Evolutionary conservation across 2,113 vertebrate genomes (phyloP).

Genomic region (Lophotis ruficrista): DNA sequence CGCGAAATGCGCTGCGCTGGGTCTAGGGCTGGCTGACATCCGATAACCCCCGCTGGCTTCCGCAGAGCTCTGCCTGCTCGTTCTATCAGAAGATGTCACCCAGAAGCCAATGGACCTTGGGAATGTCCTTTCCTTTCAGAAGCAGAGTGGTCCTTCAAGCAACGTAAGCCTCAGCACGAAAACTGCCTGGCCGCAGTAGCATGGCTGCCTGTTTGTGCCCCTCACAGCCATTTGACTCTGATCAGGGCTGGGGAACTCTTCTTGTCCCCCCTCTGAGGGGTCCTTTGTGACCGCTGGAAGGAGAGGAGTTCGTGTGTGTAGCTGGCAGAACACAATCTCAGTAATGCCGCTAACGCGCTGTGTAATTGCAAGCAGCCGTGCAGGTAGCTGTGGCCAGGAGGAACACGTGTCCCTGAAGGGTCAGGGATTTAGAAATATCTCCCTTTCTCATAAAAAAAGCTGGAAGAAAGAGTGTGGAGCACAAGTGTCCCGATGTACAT

Average conservation of each 20-base stretch:
- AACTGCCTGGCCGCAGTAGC: rapidly evolving
- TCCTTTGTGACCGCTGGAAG: neutral
- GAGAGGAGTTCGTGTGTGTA: neutral
- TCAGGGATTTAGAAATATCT: neutral
- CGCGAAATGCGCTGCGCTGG: rapidly evolving
- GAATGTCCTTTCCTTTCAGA: neutral
- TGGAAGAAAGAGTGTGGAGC: neutral
- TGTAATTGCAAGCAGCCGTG: neutral
- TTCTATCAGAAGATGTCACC: neutral
- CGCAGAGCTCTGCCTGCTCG: neutral
- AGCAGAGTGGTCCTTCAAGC: neutral
- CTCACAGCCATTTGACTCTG: neutral
- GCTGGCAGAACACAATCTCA: neutral
- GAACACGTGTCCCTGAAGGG: neutral
- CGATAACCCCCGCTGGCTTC: neutral
- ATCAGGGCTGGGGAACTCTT: neutral
- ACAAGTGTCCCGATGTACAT: neutral
- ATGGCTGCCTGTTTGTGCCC: neutral
- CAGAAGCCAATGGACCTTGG: neutral
- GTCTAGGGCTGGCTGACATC: neutral
- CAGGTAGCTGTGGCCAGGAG: neutral
- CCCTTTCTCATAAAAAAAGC: neutral
- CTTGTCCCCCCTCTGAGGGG: neutral
- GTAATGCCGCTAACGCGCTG: neutral
- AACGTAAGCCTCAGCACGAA: neutral